Percentiles rank a stretch among this genome's conserved stretches.
Conservation (phyloP, 2,797 vertebrate species). For the Silurus lanzhouensis region DNA sequence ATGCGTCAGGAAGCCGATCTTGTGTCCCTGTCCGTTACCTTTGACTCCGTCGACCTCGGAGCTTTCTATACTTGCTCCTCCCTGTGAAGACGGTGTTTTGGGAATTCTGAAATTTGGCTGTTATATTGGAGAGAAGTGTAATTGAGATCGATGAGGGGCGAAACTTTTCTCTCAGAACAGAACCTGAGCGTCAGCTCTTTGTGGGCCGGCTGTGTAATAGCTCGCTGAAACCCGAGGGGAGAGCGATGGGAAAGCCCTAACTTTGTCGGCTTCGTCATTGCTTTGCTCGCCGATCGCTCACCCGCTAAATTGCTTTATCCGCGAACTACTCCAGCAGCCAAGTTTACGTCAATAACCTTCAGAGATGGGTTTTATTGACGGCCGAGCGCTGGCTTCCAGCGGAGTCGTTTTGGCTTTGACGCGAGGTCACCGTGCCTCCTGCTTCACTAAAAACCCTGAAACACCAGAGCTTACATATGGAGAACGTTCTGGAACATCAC, state of each 20-base stretch:
- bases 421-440: slow-evolving; percentile 58
- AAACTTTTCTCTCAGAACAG: neutral
- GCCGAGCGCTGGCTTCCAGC: slow-evolving; percentile 26
- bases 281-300: slow-evolving; percentile 67
- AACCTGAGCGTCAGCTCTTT: neutral
- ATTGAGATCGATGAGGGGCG: neutral
- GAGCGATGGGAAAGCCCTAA: neutral
- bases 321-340: slow-evolving; percentile 69
- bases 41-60: too few species aligned
- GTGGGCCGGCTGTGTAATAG: neutral
- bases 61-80: neutral
- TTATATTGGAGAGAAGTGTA: neutral
- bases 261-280: slow-evolving; percentile 59
- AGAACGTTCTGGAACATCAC: neutral
- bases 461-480: neutral
- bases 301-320: slow-evolving; percentile 67
- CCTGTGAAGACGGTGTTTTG: neutral
- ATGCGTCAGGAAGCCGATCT: too few species aligned
- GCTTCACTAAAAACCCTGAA: slow-evolving; percentile 3
- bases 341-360: slow-evolving; percentile 67
- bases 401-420: slow-evolving; percentile 63
- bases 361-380: slow-evolving; percentile 64
- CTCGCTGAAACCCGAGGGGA: neutral
- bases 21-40: too few species aligned
- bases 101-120: neutral